Evolutionary conservation across 2,888 invertebrate species (phyloP).

Genomic region (Epiblema foenella): DNA sequence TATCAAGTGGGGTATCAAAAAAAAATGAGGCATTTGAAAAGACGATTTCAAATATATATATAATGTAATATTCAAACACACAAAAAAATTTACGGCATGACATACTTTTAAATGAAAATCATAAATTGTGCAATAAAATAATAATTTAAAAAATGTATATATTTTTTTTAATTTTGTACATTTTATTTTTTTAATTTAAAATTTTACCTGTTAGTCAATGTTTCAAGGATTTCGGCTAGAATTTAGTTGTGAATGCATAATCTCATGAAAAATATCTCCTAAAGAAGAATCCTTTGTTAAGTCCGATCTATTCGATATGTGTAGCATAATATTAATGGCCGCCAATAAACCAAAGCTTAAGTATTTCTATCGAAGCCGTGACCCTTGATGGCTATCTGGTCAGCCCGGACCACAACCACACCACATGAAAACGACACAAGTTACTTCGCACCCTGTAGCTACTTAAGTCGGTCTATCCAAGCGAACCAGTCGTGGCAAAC

Average conservation of each 20-base stretch:
- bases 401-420: neutral
- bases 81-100: too few species aligned
- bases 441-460: neutral
- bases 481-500: neutral
- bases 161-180: too few species aligned
- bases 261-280: neutral
- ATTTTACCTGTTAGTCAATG: too few species aligned
- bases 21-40: too few species aligned
- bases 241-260: neutral
- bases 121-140: too few species aligned
- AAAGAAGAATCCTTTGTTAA: neutral
- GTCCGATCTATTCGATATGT: neutral
- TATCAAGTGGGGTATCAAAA: too few species aligned
- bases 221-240: too few species aligned
- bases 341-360: conserved; percentile 25
- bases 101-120: too few species aligned
- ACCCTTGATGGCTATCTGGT: conserved; percentile 39
- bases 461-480: neutral
- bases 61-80: too few species aligned
- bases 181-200: too few species aligned
- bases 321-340: conserved; percentile 22
- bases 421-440: neutral
- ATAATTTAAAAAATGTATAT: too few species aligned
- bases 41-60: too few species aligned
- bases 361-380: conserved; percentile 39